A percentile compares a stretch with the other conserved stretches of the same genome.
phyloP scores from a whole-genome alignment of 2,113 vertebrate genomes.

The Platysternon megacephalum region DNA sequence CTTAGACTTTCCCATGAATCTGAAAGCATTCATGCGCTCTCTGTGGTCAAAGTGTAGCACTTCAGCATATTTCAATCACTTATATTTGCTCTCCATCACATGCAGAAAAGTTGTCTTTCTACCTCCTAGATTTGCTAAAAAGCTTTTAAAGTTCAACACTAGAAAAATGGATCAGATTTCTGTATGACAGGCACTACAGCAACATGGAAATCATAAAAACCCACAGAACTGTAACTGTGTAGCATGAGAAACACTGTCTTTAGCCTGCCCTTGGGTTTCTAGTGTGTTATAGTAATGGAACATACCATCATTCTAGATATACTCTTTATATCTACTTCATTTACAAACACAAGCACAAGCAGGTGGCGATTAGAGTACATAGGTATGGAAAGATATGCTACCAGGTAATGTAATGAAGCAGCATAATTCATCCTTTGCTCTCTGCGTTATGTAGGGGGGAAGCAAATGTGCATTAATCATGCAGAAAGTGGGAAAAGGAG shows the following conservation, averaged over 20 bases:
- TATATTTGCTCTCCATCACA: slow-evolving; percentile 27
- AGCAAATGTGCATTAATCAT: slow-evolving; percentile 71
- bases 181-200: slow-evolving; percentile 18
- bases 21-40: background rate
- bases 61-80: background rate
- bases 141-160: slow-evolving; percentile 49
- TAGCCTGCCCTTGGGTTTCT: slow-evolving; percentile 47
- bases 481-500: slow-evolving; percentile 72
- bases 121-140: slow-evolving; percentile 63
- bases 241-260: slow-evolving; percentile 56
- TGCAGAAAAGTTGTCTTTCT: slow-evolving; percentile 2
- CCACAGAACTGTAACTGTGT: slow-evolving; percentile 38
- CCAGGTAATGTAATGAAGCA: slow-evolving; percentile 69
- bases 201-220: slow-evolving; percentile 52
- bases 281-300: slow-evolving; percentile 37
- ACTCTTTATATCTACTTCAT: slow-evolving; percentile 59
- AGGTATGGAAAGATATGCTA: slow-evolving; percentile 56
- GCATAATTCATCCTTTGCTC: slow-evolving; percentile 70
- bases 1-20: background rate
- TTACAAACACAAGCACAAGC: slow-evolving; percentile 53
- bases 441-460: slow-evolving; percentile 63
- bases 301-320: slow-evolving; percentile 65
- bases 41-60: background rate
- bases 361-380: slow-evolving; percentile 51
- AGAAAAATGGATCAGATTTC: slow-evolving; percentile 52